Conservation (phyloP, 2,113 vertebrate species). For the Erythrolamprus reginae region DNA sequence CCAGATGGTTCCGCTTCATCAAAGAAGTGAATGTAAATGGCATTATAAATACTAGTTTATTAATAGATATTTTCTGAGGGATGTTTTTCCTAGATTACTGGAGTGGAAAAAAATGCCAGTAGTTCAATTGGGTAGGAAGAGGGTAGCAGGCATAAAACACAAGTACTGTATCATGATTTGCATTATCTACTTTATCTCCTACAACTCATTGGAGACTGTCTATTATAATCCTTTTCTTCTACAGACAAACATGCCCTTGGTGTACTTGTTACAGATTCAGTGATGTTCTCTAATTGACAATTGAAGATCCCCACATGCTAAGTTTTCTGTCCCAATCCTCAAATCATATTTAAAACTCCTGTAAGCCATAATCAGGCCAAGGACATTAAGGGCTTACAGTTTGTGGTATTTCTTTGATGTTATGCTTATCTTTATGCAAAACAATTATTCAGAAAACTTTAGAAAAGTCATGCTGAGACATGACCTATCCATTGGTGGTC, state of each 20-base stretch:
- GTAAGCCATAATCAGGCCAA: slow-evolving; percentile 58
- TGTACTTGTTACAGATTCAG: slow-evolving; percentile 50
- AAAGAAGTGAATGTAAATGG: slow-evolving; percentile 28
- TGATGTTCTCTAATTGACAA: slow-evolving; percentile 60
- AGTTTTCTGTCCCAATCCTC: slow-evolving; percentile 50
- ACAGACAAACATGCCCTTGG: slow-evolving; percentile 51
- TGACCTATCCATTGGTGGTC: slow-evolving; percentile 36
- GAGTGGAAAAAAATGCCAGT: slow-evolving; percentile 35
- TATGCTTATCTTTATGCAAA: slow-evolving; percentile 6
- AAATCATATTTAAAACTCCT: slow-evolving; percentile 51
- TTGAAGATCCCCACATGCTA: slow-evolving; percentile 55
- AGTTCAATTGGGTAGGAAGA: slow-evolving; percentile 36
- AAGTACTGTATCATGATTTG: slow-evolving; percentile 39
- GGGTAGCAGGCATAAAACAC: slow-evolving; percentile 28
- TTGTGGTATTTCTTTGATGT: slow-evolving; percentile 41
- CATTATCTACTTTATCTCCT: slow-evolving; percentile 42
- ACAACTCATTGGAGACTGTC: slow-evolving; percentile 26
- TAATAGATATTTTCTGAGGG: slow-evolving; percentile 27
- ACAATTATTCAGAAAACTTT: slow-evolving; percentile 49
- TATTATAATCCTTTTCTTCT: slow-evolving; percentile 57
- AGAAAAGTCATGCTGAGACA: slow-evolving; percentile 33
- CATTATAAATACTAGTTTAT: slow-evolving; percentile 25
- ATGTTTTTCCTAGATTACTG: slow-evolving; percentile 33
- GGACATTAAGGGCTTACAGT: slow-evolving; percentile 55
- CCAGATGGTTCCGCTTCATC: neutral